phyloP scores from a whole-genome alignment of 2,888 invertebrate genomes.

The Bedellia somnulentella region DNA sequence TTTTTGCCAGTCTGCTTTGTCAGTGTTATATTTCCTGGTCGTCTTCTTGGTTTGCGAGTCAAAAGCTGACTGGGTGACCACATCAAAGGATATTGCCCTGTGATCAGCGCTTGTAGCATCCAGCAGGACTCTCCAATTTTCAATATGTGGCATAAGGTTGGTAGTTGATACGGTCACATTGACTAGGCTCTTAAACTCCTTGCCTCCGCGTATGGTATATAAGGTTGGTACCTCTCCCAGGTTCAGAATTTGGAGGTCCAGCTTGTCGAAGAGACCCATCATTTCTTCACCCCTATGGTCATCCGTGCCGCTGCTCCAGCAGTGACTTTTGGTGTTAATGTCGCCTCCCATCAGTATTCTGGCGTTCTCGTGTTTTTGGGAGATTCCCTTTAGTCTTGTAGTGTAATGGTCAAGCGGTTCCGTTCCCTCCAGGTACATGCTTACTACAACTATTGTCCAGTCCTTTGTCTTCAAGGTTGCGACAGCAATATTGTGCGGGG shows the following conservation, averaged over 20 bases:
- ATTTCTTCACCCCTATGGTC: conserved; percentile 13
- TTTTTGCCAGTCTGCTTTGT: conserved; percentile 7
- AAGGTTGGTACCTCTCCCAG: conserved; percentile 9
- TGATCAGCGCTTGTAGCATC: conserved; percentile 9
- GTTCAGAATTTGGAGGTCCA: conserved; percentile 11
- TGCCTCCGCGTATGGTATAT: no score
- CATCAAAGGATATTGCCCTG: conserved; percentile 6
- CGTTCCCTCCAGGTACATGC: no score
- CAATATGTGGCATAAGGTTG: conserved; percentile 7
- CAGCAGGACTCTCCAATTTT: conserved; percentile 12
- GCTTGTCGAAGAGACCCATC: conserved; percentile 11
- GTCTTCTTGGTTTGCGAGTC: not conserved
- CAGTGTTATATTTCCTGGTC: conserved; percentile 12
- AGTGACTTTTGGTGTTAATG: conserved; percentile 7
- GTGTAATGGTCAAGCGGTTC: not conserved
- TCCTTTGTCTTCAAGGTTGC: conserved; percentile 6
- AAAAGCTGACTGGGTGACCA: not conserved
- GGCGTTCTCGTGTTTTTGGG: no score
- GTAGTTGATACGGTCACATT: conserved; percentile 11
- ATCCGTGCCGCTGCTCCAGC: conserved; percentile 7
- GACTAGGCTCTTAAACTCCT: conserved; percentile 8
- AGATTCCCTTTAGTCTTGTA: not conserved
- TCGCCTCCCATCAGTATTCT: no score
- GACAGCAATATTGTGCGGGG: no score
- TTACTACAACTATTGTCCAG: conserved; percentile 7